Evolutionary conservation across 1,140 invertebrate genomes (phyloP), one percentile per base, ranked within the genome.

Genomic region (Orius laevigatus): DNA sequence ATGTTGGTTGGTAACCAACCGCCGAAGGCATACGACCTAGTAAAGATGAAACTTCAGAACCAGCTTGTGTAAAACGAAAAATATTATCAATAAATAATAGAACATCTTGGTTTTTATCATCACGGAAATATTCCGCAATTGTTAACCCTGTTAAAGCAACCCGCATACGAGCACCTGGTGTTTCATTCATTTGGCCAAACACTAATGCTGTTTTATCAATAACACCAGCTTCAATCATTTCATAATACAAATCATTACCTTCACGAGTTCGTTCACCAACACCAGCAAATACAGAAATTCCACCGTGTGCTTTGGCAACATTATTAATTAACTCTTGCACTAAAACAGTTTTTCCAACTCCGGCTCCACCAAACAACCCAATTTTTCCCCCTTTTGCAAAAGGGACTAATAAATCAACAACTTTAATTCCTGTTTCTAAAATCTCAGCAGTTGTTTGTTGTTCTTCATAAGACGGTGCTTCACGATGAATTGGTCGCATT

Each of bases 11-110:
- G 60, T 84, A 84, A 60, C 82, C 81, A 52, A 84, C 79, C 63
- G 81, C 81, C 41, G 81, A 85, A 48, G 81, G 81, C 59, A 89
- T 86, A 71, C 83, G 76, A 58, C 81, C 81, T 51, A 85, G 62
- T 60, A 85, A 62, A 47, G 81, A 82, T 51, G 82, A 85, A 46
- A 80, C 77, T 67, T 87, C 84, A n/a, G 84, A 84, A 59, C 84
- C 84, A 57, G 84, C 84, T 63, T 87, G 78, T 53, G 82, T 84
- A 66, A 84, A 88, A 57, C 83, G 71, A 67, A 84, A 88, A 64
- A 87, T 88, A 65, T 84, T 89, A 72, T 90, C 88, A 59, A 92
- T 85, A 59, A 92, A 92, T 25, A 92, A 71, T 59, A 92, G 63
- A 59, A 92, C 88, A 66, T 92, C 85, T 65, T 91, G 85, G 43